Percentiles rank a stretch among this genome's conserved stretches.
Evolutionary conservation across 1,140 invertebrate species (phyloP).

Genomic region (Drosophila subobscura): DNA sequence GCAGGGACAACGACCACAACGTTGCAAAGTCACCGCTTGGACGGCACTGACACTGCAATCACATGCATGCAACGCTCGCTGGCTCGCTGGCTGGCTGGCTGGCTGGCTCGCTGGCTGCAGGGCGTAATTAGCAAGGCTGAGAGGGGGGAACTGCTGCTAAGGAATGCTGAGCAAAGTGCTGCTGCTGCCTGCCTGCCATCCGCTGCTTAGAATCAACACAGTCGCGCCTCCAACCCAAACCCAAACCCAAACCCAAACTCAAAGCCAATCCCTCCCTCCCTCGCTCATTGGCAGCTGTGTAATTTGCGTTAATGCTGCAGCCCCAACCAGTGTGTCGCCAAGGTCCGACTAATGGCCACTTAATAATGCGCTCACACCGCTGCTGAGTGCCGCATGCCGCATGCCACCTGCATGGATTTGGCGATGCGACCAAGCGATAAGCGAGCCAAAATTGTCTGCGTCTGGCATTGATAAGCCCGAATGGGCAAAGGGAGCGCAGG

Average conservation of each 20-base stretch:
- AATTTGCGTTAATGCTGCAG: conserved; percentile 46
- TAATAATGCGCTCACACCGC: conserved; percentile 66
- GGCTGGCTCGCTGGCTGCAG: conserved; percentile 53
- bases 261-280: too few species aligned
- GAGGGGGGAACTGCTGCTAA: background rate
- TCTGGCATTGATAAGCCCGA: conserved; percentile 76
- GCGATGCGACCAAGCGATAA: conserved; percentile 70
- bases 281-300: conserved; percentile 46
- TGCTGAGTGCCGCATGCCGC: conserved; percentile 43
- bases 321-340: conserved; percentile 52
- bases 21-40: background rate
- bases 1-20: conserved; percentile 16
- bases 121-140: conserved; percentile 73
- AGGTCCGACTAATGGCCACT: conserved; percentile 66
- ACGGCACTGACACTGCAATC: too few species aligned
- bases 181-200: conserved; percentile 14
- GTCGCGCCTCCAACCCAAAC: conserved; percentile 61
- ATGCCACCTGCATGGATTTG: conserved; percentile 47
- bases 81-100: conserved; percentile 36
- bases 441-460: conserved; percentile 68
- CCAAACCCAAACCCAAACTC: too few species aligned
- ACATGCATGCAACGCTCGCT: conserved; percentile 74
- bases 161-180: background rate
- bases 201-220: conserved; percentile 60
- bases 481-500: too few species aligned